Base-by-base conservation (phyloP, 2,113 vertebrate genomes). In the Artemisiospiza belli region DNA sequence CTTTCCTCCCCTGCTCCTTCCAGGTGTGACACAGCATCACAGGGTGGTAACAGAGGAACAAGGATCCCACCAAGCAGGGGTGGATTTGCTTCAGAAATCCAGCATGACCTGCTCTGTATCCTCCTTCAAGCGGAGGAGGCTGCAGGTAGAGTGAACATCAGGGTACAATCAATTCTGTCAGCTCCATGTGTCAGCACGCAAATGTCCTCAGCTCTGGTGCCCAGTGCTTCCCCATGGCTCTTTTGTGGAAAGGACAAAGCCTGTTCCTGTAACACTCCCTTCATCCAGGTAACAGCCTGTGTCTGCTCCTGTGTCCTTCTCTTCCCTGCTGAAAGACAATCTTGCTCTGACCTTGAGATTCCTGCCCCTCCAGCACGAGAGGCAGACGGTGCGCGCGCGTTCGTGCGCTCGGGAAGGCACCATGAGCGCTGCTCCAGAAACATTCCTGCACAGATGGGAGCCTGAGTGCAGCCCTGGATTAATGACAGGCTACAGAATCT, bases 51-150 rank as follows among this genome's bases (percentile, higher is more conserved):
- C 90, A 97, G 86, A 96, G 97, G 59, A 97, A 94, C 19, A 62
- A 96, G 68, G 96, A 96, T 59, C 70, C 94, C 79, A 97, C 31
- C 76, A 96, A 87, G 87, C 87, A 43, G 87, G 51, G 67, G 66
- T 94, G 68, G 94, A 73, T 55, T 96, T 95, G 52, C 97, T 95
- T 61, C 93, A 96, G 76, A 97, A 97, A 94, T 83, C 76, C 15
- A 59, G 15, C 1, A 0, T 72, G 73, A 1, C 28, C 62, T 96
- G 64, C 83, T 95, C 12, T 86, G 52, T 15, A 23, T 83, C 39
- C 95, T 97, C 47, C 96, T 96, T 61, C 95, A 91, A 94, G 95
- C 96, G 77, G 79, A 97, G 59, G 94, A 95, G 46, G 92, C 83
- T 52, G 69, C 83, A 92, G 83, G 95, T 87, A 62, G 21, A 44